Percentiles rank a stretch among this genome's conserved stretches.
Evolutionary conservation across 2,888 invertebrate species (phyloP).

Genomic region (Hydrotaea cyrtoneurina): DNA sequence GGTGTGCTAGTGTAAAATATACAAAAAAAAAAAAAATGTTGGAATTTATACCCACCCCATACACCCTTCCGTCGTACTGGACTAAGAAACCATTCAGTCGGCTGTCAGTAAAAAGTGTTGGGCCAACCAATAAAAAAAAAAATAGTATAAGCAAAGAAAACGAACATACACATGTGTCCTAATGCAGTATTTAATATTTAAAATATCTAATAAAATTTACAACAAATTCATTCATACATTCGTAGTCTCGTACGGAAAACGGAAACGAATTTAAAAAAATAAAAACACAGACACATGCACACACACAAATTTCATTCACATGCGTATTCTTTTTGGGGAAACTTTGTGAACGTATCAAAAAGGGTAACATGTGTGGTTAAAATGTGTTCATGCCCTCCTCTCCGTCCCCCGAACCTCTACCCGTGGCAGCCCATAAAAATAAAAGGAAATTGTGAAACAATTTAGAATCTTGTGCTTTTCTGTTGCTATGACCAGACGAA

Average conservation of each 20-base stretch:
- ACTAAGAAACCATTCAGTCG: neutral
- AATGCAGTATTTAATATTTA: slow-evolving; percentile 36
- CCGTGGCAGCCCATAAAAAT: neutral
- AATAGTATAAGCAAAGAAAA: neutral
- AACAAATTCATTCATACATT: slow-evolving; percentile 3
- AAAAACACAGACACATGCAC: neutral
- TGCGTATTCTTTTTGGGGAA: neutral
- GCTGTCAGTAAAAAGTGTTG: neutral
- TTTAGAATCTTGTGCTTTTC: slow-evolving; percentile 15
- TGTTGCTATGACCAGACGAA: slow-evolving; percentile 1
- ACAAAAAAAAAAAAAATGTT: slow-evolving; percentile 31
- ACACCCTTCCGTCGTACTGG: neutral
- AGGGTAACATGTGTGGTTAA: slow-evolving; percentile 20
- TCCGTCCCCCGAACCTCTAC: neutral
- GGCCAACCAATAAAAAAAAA: neutral
- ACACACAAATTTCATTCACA: no score
- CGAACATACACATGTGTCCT: neutral
- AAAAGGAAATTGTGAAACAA: neutral
- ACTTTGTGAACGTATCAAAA: slow-evolving; percentile 3
- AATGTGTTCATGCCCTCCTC: neutral
- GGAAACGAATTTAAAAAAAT: neutral
- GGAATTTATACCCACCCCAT: slow-evolving; percentile 6
- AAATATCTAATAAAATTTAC: slow-evolving; percentile 38
- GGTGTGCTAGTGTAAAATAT: slow-evolving; percentile 35
- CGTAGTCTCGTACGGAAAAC: neutral